Percentiles rank a stretch among this genome's conserved stretches.
phyloP scores from a whole-genome alignment of 2,888 invertebrate genomes.

The Agrochola lychnidis region DNA sequence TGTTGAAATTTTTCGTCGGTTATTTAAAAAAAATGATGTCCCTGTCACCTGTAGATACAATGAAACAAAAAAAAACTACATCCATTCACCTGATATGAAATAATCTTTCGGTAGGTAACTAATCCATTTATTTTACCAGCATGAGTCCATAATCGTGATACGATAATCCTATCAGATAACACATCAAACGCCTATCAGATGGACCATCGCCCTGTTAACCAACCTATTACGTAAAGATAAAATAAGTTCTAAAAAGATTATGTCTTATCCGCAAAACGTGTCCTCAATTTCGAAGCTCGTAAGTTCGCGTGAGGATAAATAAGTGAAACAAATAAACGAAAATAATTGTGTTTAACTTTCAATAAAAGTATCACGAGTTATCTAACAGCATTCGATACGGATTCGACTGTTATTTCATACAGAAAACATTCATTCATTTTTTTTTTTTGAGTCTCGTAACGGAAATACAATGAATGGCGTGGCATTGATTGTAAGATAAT shows the following conservation, averaged over 20 bases:
- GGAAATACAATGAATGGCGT: slow-evolving; percentile 24
- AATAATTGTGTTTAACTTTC: slow-evolving; percentile 59
- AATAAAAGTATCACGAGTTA: slow-evolving; percentile 51
- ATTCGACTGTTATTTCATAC: slow-evolving; percentile 29
- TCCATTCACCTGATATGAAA: neutral
- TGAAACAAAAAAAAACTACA: neutral
- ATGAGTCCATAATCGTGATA: neutral
- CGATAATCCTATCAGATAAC: neutral
- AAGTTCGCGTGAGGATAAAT: slow-evolving; percentile 49
- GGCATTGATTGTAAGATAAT: slow-evolving; percentile 25
- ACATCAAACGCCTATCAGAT: neutral
- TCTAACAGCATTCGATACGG: slow-evolving; percentile 51
- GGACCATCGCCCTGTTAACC: neutral
- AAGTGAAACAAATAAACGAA: slow-evolving; percentile 47
- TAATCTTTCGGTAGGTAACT: neutral
- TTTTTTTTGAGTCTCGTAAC: slow-evolving; percentile 34
- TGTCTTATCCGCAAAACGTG: neutral
- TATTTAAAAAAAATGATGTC: too few species aligned
- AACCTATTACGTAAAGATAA: slow-evolving; percentile 26
- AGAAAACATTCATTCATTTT: slow-evolving; percentile 37
- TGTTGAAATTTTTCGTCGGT: too few species aligned
- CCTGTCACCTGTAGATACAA: too few species aligned
- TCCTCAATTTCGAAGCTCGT: slow-evolving; percentile 15
- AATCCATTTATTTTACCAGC: neutral
- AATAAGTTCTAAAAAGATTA: slow-evolving; percentile 2